These are phyloP conservation scores for Nephrotoma appendiculata DNA, from an alignment of 2,888 invertebrate species.

Conservation along the genomic window DNA sequence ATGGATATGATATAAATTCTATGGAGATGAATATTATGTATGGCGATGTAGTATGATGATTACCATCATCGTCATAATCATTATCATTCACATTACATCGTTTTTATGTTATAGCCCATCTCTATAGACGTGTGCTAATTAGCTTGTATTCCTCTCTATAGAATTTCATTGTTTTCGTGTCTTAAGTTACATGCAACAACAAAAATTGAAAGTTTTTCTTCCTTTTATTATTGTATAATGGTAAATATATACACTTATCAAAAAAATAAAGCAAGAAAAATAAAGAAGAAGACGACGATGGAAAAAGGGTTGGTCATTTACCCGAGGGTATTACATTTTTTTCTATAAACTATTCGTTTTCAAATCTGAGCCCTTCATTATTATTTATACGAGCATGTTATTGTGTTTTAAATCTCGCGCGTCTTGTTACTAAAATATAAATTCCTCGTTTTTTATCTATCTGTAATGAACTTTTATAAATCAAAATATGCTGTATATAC, in stretches of 20 bases:
- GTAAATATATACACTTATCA: not conserved
- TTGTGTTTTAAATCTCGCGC: not conserved
- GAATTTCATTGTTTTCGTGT: conserved; percentile 3
- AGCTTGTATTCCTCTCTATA: conserved; percentile 1
- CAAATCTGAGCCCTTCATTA: not conserved
- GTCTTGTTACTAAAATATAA: not conserved
- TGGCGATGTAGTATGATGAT: not conserved
- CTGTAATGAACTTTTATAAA: not conserved
- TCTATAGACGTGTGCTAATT: conserved; percentile 3
- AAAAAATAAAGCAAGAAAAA: not conserved
- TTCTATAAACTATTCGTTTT: not conserved
- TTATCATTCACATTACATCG: not conserved
- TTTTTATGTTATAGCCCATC: not conserved
- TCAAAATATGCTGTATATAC: not conserved
- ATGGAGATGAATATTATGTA: not conserved
- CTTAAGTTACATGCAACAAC: not conserved
- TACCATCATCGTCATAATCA: not conserved
- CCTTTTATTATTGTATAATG: not conserved
- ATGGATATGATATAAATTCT: not conserved
- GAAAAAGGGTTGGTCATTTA: conserved; percentile 1
- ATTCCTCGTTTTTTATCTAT: not conserved
- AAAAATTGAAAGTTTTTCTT: not conserved
- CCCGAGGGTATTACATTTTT: not conserved
- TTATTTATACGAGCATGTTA: not conserved
- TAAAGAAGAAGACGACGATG: not conserved